Evolutionary conservation across 2,888 invertebrate genomes (phyloP).

Genomic region (Phengaris arion): DNA sequence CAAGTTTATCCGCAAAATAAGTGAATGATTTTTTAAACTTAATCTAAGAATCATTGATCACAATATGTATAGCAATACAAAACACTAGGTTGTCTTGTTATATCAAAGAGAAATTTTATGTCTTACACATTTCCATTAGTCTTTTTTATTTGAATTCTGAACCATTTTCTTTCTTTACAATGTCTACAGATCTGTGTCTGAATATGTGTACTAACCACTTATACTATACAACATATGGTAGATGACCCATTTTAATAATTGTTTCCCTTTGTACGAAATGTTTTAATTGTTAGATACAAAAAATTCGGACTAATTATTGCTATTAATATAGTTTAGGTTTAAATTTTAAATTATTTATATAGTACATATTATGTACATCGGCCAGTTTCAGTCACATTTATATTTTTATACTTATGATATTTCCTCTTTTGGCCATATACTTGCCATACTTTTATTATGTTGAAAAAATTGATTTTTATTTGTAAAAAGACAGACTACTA

Average conservation of each 20-base stretch:
- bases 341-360: background rate
- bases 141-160: background rate
- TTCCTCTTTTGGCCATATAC: constrained; percentile 38
- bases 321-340: background rate
- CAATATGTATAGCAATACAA: background rate
- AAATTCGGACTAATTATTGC: background rate
- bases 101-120: background rate
- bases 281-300: background rate
- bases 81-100: background rate
- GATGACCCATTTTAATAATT: background rate
- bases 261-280: background rate
- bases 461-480: constrained; percentile 14
- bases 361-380: background rate
- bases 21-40: background rate
- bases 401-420: constrained; percentile 25
- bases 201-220: background rate
- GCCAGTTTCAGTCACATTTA: constrained; percentile 21
- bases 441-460: constrained; percentile 40
- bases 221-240: too few relatives aligned
- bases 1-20: constrained; percentile 27
- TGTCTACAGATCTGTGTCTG: background rate
- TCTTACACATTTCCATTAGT: too few relatives aligned
- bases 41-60: background rate
- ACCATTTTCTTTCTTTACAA: background rate
- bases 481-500: constrained; percentile 9